Evolutionary conservation across 2,113 vertebrate genomes (phyloP).

Genomic region (Ploceus nigricollis): DNA sequence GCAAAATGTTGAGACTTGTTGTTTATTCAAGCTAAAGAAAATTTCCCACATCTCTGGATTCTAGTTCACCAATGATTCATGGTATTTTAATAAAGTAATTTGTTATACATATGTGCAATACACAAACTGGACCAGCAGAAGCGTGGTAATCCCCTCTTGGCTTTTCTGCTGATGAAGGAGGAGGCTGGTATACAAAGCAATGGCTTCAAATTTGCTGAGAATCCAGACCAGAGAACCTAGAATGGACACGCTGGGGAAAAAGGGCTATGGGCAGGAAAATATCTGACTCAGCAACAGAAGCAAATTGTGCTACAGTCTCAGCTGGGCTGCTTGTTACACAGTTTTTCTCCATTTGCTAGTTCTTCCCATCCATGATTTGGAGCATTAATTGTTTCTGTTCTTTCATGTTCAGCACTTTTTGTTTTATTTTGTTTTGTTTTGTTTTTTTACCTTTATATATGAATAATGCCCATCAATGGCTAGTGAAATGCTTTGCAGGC

Average conservation of each 20-base stretch:
- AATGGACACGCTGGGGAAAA: neutral
- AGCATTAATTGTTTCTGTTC: neutral
- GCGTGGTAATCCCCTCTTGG: neutral
- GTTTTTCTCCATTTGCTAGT: neutral
- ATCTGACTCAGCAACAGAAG: neutral
- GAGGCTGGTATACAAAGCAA: neutral
- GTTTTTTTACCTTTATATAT: neutral
- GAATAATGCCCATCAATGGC: neutral
- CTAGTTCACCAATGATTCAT: neutral
- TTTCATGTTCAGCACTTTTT: neutral
- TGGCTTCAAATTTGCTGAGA: neutral
- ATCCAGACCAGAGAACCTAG: neutral
- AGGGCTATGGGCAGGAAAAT: neutral
- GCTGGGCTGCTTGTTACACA: accelerated
- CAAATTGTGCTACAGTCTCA: neutral
- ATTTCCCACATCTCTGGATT: neutral
- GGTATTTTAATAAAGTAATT: neutral
- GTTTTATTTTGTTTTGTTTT: neutral
- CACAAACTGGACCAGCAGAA: neutral
- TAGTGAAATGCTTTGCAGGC: neutral
- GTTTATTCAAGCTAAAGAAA: neutral
- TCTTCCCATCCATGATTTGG: neutral
- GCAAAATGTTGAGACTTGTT: neutral
- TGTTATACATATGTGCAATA: neutral
- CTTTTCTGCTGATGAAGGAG: neutral